These are phyloP conservation scores for Trachymyrmex septentrionalis DNA, from an alignment of 1,140 invertebrate species.

Conservation along the genomic window DNA sequence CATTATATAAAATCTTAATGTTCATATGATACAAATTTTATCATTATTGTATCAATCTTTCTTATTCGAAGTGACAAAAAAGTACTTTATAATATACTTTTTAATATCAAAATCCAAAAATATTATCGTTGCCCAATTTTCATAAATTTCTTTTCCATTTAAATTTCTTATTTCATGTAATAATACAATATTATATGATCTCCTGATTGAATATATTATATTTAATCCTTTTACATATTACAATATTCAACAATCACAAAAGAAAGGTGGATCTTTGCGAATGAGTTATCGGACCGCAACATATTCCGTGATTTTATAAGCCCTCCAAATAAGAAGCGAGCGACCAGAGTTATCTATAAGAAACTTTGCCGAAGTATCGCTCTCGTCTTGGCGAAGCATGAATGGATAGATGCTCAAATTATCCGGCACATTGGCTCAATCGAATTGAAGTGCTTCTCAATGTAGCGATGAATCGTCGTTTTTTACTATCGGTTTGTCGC, in stretches of 20 bases:
- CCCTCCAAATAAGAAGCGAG: background rate
- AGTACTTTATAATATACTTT: too few species aligned
- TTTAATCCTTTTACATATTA: background rate
- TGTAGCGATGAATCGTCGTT: constrained; percentile 64
- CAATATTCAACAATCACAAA: constrained; percentile 14
- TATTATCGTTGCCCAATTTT: background rate
- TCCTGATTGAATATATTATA: too few species aligned
- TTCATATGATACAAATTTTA: too few species aligned
- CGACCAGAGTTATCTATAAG: background rate
- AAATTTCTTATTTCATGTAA: background rate
- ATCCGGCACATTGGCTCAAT: constrained; percentile 67
- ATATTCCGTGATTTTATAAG: constrained; percentile 50
- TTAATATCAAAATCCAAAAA: background rate
- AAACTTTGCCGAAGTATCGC: constrained; percentile 38
- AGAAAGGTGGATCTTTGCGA: background rate
- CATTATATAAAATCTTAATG: background rate
- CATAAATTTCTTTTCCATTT: background rate
- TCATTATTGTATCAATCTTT: background rate
- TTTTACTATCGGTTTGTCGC: constrained; percentile 12
- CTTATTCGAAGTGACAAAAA: background rate
- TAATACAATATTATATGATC: background rate
- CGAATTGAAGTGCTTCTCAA: constrained; percentile 73
- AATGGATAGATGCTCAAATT: constrained; percentile 69
- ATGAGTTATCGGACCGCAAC: background rate
- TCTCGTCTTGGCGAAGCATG: constrained; percentile 47